A percentile compares a stretch with the other conserved stretches of the same genome.
Conservation (phyloP, 1,140 invertebrate genomes). For the Micrasema minimum region DNA sequence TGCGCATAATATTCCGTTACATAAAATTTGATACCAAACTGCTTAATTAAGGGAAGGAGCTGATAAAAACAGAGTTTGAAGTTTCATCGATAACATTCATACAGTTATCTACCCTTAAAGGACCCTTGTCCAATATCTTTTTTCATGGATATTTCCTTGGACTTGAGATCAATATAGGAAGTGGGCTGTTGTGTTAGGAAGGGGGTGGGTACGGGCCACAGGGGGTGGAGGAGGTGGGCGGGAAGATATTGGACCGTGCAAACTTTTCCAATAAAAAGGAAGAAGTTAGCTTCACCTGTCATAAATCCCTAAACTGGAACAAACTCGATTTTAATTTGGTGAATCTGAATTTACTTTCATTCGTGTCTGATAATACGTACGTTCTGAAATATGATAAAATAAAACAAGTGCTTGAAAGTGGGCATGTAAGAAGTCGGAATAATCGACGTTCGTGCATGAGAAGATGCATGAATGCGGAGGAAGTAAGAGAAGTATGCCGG, state of each 20-base stretch:
- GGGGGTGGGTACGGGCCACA: background rate
- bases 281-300: conserved; percentile 19
- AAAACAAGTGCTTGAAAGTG: too few relatives aligned
- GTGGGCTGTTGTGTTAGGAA: background rate
- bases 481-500: too few relatives aligned
- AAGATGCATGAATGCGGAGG: too few relatives aligned
- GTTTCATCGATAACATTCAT: background rate
- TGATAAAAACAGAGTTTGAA: background rate
- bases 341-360: background rate
- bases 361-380: too few relatives aligned
- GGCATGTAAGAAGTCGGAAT: too few relatives aligned
- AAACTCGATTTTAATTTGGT: conserved; percentile 19
- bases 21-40: too few relatives aligned
- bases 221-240: background rate
- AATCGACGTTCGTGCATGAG: too few relatives aligned
- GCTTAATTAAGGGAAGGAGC: background rate
- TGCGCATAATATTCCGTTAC: too few relatives aligned
- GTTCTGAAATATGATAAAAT: background rate
- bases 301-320: conserved; percentile 23
- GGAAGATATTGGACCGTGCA: background rate
- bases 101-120: too few relatives aligned
- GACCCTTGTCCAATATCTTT: background rate
- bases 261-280: conserved; percentile 35
- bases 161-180: too few relatives aligned
- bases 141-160: conserved; percentile 8